Percentiles rank a stretch among this genome's conserved stretches.
phyloP scores from a whole-genome alignment of 2,888 invertebrate species.

The Drosophila affinis region DNA sequence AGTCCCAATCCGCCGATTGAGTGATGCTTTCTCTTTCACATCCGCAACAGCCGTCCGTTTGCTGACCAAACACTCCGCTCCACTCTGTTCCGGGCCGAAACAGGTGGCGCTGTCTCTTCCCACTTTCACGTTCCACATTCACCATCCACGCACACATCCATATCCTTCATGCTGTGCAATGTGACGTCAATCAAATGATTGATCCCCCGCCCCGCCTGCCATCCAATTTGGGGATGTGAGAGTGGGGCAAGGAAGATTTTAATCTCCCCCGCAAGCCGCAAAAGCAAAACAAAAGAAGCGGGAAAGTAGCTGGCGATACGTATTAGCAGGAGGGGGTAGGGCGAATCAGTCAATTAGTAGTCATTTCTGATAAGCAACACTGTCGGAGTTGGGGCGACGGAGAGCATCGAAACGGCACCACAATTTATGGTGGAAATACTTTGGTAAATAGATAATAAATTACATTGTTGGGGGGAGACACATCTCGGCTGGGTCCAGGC shows the following conservation, averaged over 20 bases:
- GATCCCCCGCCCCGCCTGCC: slow-evolving; percentile 46
- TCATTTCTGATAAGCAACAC: slow-evolving; percentile 62
- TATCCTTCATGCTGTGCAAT: slow-evolving; percentile 59
- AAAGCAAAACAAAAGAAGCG: slow-evolving; percentile 63
- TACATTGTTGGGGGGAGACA: slow-evolving; percentile 26
- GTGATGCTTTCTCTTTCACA: slow-evolving; percentile 27
- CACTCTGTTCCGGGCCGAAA: slow-evolving; percentile 28
- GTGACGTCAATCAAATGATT: slow-evolving; percentile 74
- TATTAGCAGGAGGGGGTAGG: slow-evolving; percentile 32
- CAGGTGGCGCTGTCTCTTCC: slow-evolving; percentile 53
- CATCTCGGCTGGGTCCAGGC: slow-evolving; percentile 9
- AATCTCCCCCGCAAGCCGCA: slow-evolving; percentile 61
- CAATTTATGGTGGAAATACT: slow-evolving; percentile 69
- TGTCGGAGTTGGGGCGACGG: slow-evolving; percentile 14
- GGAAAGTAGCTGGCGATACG: slow-evolving; percentile 25
- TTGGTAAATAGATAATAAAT: slow-evolving; percentile 70
- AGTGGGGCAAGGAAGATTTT: slow-evolving; percentile 53
- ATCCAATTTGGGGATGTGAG: slow-evolving; percentile 4
- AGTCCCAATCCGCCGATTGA: slow-evolving; percentile 7
- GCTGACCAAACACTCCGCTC: slow-evolving; percentile 32
- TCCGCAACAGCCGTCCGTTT: slow-evolving; percentile 30
- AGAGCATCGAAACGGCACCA: slow-evolving; percentile 44
- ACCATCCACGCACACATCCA: slow-evolving; percentile 32
- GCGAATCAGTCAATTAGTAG: slow-evolving; percentile 70
- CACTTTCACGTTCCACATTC: slow-evolving; percentile 15